Evolutionary conservation across 2,113 vertebrate genomes (phyloP).

Genomic region (Galeopterus variegatus): DNA sequence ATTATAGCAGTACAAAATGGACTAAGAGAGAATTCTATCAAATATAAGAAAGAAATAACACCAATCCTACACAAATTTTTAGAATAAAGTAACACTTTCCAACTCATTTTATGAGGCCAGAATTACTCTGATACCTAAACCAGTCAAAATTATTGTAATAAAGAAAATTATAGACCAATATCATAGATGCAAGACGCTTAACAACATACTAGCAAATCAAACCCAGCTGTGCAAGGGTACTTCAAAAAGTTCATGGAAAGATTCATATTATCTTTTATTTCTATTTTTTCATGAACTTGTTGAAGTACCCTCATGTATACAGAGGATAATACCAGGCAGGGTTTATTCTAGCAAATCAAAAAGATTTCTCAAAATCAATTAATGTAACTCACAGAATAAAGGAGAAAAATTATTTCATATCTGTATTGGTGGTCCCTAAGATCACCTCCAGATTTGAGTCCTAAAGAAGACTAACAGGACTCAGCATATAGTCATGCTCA

Average conservation of each 20-base stretch:
- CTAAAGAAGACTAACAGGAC: background rate
- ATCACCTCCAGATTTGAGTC: background rate
- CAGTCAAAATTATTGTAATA: background rate
- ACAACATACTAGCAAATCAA: background rate
- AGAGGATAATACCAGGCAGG: background rate
- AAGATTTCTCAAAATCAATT: background rate
- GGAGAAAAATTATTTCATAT: background rate
- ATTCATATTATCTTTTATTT: no score
- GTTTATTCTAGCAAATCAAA: slow-evolving; percentile 2
- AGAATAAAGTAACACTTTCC: background rate
- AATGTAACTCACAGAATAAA: background rate
- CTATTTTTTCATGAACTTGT: no score
- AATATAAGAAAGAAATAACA: background rate
- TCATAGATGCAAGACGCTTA: background rate
- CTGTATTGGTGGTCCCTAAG: no score
- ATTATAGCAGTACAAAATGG: no score
- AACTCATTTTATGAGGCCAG: background rate
- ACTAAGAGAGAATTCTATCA: background rate
- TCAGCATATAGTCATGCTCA: background rate
- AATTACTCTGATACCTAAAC: background rate
- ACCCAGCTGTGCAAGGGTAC: background rate
- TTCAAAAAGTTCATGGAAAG: no score
- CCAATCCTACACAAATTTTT: background rate
- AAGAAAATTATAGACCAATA: background rate
- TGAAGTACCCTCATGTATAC: no score